Base-by-base conservation (phyloP, 2,113 vertebrate species). In the Stictonetta naevosa region DNA sequence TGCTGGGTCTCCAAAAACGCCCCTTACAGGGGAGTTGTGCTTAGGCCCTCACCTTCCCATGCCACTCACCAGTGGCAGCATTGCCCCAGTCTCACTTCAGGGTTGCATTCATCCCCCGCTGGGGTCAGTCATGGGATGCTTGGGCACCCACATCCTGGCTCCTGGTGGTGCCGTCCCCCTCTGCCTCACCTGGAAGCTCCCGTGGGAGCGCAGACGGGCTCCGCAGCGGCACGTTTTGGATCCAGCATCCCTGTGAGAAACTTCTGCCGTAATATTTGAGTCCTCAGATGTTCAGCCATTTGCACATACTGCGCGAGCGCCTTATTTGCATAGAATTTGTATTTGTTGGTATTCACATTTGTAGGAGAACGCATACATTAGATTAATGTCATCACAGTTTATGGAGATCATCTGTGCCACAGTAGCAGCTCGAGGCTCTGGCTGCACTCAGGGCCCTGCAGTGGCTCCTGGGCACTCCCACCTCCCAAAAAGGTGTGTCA, bases 261-360 rank as follows among this genome's bases (percentile, higher is more conserved):
- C 66, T 97, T 86, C 44, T 66, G 90, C 86, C 90, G 28, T 84
- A 92, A 96, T 96, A 92, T 91, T 86, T 86, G 83, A 96, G 77
- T 86, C 80, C 88, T 96, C 88, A 91, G 93, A 96, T 96, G 96
- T 92, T 97, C 92, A 94, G 56, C 80, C 80, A 62, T 93, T 94
- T 93, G 95, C 83, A 91, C 90, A 93, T 86, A 60, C 92, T 93
- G 93, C 0, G 1, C 0, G 5, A 84, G 17, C 0, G 53, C 83
- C 93, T 86, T 58, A 97, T 97, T 97, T 96, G 95, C 93, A 94
- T 93, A 56, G 93, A 33, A 96, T 94, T 95, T 96, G 88, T 96
- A 86, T 95, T 95, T 95, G 93, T 96, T 95, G 93, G 76, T 93
- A 86, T 84, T 95, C 92, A 94, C 92, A 88, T 96, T 92, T 1